These are phyloP conservation scores for Amblyjoppa fuscipennis DNA, from an alignment of 2,888 invertebrate genomes.

Conservation along the genomic window DNA sequence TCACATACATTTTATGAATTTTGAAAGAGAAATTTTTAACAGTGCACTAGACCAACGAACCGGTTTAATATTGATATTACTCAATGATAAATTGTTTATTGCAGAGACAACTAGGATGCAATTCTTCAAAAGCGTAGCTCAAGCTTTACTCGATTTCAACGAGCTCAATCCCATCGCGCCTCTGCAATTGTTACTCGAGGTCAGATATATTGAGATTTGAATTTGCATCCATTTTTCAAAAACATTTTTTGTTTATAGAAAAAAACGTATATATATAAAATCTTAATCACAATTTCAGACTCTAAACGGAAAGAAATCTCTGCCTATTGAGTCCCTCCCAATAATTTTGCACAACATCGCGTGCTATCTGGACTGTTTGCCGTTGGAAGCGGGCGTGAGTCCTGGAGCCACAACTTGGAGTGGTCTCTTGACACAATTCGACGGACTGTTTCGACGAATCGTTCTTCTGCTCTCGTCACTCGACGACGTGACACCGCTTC, in stretches of 20 bases:
- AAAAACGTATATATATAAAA: neutral
- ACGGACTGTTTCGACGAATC: conserved; percentile 93
- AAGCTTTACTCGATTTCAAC: conserved; percentile 97
- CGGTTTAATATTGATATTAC: too few relatives aligned
- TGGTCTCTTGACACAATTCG: conserved; percentile 94
- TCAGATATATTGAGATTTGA: conserved; percentile 76
- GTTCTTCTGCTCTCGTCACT: conserved; percentile 90
- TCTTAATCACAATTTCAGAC: conserved; percentile 86
- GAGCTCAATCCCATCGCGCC: conserved; percentile 98
- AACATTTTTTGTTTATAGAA: neutral
- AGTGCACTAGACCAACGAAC: too few relatives aligned
- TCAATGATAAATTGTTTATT: neutral
- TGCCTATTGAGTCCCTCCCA: conserved; percentile 90
- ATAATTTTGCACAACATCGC: conserved; percentile 96
- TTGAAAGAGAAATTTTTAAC: too few relatives aligned
- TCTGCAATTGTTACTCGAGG: conserved; percentile 95
- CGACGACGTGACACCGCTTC: conserved; percentile 90
- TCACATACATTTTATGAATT: too few relatives aligned
- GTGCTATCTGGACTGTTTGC: conserved; percentile 96
- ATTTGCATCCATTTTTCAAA: neutral
- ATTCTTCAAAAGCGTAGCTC: conserved; percentile 97
- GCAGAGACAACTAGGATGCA: conserved; percentile 91
- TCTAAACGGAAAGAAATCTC: conserved; percentile 91
- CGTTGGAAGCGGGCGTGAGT: conserved; percentile 91
- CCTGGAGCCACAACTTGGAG: conserved; percentile 91